Percentiles rank a stretch among this genome's conserved stretches.
These are phyloP conservation scores for Glandiceps talaboti DNA, from an alignment of 53 echinoderm and acorn worm species.

Conservation along the genomic window DNA sequence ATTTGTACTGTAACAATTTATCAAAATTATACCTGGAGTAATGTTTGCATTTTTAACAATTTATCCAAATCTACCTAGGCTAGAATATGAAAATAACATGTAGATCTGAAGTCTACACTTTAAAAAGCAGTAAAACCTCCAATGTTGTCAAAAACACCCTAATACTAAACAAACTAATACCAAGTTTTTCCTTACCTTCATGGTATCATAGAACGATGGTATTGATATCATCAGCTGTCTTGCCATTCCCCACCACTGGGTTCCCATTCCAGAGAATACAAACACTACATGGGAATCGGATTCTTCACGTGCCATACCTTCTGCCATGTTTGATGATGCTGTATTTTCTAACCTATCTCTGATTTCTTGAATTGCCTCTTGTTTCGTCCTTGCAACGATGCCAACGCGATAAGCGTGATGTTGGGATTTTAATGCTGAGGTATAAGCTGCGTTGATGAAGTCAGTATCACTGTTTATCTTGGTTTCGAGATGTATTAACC, in stretches of 20 bases:
- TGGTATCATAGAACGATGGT: constrained; percentile 18
- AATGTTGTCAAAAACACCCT: background rate
- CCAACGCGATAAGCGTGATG: constrained; percentile 28
- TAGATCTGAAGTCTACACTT: too few species aligned
- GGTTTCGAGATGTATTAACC: constrained; percentile 15
- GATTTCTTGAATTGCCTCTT: constrained; percentile 16
- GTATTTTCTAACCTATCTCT: background rate
- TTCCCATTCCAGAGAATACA: constrained; percentile 50
- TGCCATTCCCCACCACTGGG: constrained; percentile 59
- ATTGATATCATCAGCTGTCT: constrained; percentile 35
- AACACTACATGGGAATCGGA: constrained; percentile 15
- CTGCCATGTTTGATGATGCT: background rate
- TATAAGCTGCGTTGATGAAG: constrained; percentile 19
- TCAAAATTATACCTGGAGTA: too few species aligned
- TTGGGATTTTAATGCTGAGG: constrained; percentile 21
- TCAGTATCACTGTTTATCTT: background rate
- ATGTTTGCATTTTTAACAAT: too few species aligned
- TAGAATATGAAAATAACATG: too few species aligned
- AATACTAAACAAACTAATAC: background rate
- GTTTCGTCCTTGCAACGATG: constrained; percentile 15
- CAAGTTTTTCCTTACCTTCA: constrained; percentile 14
- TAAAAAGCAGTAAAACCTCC: background rate
- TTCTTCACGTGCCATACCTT: background rate
- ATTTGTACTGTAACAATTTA: too few species aligned
- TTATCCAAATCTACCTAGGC: too few species aligned